Conservation (phyloP, 2,888 invertebrate genomes). For the Ophonus ardosiacus region DNA sequence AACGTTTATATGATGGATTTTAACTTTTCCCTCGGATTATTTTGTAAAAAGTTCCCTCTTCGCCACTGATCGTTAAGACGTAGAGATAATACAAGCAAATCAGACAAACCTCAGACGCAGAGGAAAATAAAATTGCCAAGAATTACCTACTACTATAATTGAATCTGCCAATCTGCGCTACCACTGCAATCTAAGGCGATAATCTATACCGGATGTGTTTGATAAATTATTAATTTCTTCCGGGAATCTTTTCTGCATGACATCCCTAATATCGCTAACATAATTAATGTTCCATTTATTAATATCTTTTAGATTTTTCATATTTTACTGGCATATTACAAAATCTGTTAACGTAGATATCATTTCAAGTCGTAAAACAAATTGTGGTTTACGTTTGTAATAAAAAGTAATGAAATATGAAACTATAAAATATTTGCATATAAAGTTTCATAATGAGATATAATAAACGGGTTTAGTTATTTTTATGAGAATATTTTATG, state of each 20-base stretch:
- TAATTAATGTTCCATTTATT: constrained; percentile 13
- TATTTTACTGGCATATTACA: background rate
- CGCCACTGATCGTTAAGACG: background rate
- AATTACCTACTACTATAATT: constrained; percentile 26
- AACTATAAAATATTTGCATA: background rate
- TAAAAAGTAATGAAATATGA: background rate
- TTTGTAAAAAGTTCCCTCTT: background rate
- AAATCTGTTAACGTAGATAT: background rate
- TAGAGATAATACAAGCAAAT: background rate
- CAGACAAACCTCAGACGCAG: constrained; percentile 8
- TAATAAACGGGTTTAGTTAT: background rate
- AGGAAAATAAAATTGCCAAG: background rate
- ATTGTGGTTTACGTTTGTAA: background rate
- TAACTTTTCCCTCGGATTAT: background rate
- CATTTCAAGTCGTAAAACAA: background rate
- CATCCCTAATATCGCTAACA: background rate
- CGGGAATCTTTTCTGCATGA: constrained; percentile 1
- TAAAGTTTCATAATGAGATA: background rate
- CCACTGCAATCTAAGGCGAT: constrained; percentile 18
- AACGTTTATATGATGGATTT: too few relatives aligned
- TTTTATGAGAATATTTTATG: background rate
- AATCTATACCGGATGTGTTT: background rate
- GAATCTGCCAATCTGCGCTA: constrained; percentile 17
- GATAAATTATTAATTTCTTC: constrained; percentile 37
- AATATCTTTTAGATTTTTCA: background rate